These are phyloP conservation scores for Drosophila dives DNA, from an alignment of 2,888 invertebrate species.

Conservation along the genomic window DNA sequence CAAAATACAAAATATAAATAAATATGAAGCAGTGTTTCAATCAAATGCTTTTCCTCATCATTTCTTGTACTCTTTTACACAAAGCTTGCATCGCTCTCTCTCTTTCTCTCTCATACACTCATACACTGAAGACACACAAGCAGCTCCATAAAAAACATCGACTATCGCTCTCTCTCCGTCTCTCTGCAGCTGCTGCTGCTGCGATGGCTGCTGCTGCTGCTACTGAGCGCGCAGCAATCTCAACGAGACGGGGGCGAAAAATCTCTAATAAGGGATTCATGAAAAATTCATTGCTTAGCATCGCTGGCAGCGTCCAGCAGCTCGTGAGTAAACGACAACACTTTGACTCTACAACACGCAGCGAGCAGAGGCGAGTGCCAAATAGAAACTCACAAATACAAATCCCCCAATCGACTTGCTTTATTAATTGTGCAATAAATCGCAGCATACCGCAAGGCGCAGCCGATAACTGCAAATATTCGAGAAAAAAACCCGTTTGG, in stretches of 20 bases:
- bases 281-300: slow-evolving; percentile 81
- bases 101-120: neutral
- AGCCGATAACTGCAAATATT: slow-evolving; percentile 13
- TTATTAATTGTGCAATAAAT: slow-evolving; percentile 61
- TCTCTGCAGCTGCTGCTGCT: slow-evolving; percentile 19
- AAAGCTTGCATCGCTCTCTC: neutral
- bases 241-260: slow-evolving; percentile 64
- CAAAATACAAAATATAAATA: neutral
- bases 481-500: neutral
- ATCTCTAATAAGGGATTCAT: slow-evolving; percentile 79
- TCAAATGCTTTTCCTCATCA: slow-evolving; percentile 1
- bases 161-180: slow-evolving; percentile 3
- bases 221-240: slow-evolving; percentile 68
- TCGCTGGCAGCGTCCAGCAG: slow-evolving; percentile 74
- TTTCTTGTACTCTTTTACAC: neutral
- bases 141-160: neutral
- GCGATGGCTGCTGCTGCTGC: slow-evolving; percentile 9
- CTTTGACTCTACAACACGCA: slow-evolving; percentile 82
- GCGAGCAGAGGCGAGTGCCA: slow-evolving; percentile 53
- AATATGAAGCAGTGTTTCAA: slow-evolving; percentile 10
- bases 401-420: slow-evolving; percentile 8
- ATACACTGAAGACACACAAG: neutral
- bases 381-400: slow-evolving; percentile 12
- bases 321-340: slow-evolving; percentile 83
- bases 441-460: slow-evolving; percentile 39